These are phyloP conservation scores for Parnassius mnemosyne DNA, from an alignment of 2,888 invertebrate species.

Conservation along the genomic window DNA sequence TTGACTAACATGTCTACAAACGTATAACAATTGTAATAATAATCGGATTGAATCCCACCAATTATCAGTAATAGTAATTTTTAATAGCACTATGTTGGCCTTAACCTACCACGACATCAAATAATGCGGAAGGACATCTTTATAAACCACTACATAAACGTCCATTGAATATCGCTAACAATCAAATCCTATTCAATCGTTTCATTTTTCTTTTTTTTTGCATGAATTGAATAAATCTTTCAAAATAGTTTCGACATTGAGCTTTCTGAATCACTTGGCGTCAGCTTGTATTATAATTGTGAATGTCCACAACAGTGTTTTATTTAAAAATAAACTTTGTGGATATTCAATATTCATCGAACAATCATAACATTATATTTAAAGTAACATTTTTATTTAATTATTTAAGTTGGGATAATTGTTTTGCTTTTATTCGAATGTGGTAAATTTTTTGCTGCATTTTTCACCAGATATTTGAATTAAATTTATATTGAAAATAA, in stretches of 20 bases:
- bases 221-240: constrained; percentile 15
- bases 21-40: constrained; percentile 10
- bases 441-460: too few relatives aligned
- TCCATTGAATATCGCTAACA: constrained; percentile 17
- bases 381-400: too few relatives aligned
- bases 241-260: constrained; percentile 20
- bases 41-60: constrained; percentile 13
- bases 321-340: constrained; percentile 1
- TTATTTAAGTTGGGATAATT: too few relatives aligned
- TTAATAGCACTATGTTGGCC: constrained; percentile 15
- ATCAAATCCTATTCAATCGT: constrained; percentile 9
- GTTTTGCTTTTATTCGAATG: too few relatives aligned
- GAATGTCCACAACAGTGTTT: constrained; percentile 23
- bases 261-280: constrained; percentile 9
- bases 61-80: constrained; percentile 13
- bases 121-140: constrained; percentile 27
- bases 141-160: constrained; percentile 22
- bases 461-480: too few relatives aligned
- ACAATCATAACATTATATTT: too few relatives aligned
- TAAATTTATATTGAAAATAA: too few relatives aligned
- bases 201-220: constrained; percentile 13
- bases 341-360: too few relatives aligned
- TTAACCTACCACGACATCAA: constrained; percentile 24
- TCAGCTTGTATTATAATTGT: constrained; percentile 7
- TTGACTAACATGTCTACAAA: too few relatives aligned